These are phyloP conservation scores for Psephotus haematonotus DNA, from an alignment of 2,113 vertebrate species.

Conservation along the genomic window DNA sequence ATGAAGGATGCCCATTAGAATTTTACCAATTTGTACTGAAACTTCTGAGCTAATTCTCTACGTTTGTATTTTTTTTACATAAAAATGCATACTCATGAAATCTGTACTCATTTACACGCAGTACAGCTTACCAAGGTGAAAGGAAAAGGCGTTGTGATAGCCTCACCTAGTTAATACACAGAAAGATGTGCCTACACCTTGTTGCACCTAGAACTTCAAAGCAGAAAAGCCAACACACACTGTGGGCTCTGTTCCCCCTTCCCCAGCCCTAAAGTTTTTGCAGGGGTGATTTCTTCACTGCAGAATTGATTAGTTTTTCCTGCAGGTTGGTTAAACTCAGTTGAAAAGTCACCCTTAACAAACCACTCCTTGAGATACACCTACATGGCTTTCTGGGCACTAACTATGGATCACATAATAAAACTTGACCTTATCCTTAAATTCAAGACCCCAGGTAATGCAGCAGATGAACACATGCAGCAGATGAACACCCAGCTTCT, in stretches of 20 bases:
- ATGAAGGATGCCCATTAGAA: background rate
- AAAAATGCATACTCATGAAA: background rate
- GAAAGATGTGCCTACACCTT: background rate
- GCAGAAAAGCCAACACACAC: background rate
- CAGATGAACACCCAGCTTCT: background rate
- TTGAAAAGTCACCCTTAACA: background rate
- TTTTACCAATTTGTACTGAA: background rate
- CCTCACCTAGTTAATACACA: background rate
- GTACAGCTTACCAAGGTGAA: background rate
- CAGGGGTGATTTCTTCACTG: background rate
- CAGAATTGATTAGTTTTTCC: background rate
- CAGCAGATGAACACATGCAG: background rate
- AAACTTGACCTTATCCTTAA: background rate
- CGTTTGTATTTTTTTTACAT: background rate
- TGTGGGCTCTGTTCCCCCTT: background rate
- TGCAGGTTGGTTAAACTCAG: background rate
- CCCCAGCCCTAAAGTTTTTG: background rate
- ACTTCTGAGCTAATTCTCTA: background rate
- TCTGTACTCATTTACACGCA: background rate
- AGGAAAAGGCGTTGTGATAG: background rate
- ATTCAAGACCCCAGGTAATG: background rate
- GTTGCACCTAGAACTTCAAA: background rate
- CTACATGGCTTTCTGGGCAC: background rate
- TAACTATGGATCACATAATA: fast-evolving
- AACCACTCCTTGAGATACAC: background rate